Percentiles rank a stretch among this genome's conserved stretches.
Conservation (phyloP, 2,797 vertebrate species). For the Sebastiscus tertius region DNA sequence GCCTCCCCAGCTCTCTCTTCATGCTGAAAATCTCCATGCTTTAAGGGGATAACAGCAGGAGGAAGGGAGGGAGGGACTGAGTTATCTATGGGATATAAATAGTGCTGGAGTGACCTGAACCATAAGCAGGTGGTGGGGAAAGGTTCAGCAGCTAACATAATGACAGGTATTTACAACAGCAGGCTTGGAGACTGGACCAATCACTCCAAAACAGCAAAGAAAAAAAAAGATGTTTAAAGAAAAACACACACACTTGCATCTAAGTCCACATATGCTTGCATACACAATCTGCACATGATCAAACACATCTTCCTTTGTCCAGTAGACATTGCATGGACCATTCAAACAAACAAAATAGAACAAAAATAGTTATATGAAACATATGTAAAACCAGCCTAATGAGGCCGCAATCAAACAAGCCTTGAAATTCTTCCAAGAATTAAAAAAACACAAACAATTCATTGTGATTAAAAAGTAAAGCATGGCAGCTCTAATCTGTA, state of each 20-base stretch:
- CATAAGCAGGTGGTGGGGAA: slow-evolving; percentile 12
- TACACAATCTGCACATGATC: background rate
- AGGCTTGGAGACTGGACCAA: background rate
- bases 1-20: background rate
- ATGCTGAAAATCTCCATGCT: slow-evolving; percentile 31
- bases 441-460: slow-evolving; percentile 26
- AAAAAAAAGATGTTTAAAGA: background rate
- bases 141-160: background rate
- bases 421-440: slow-evolving; percentile 9
- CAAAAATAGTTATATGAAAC: background rate
- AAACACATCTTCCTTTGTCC: background rate
- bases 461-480: slow-evolving; percentile 51
- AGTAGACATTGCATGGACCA: background rate
- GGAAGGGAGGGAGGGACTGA: slow-evolving; percentile 7
- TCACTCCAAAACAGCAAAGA: background rate
- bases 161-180: slow-evolving; percentile 3
- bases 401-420: background rate
- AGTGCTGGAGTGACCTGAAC: slow-evolving; percentile 39
- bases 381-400: background rate
- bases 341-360: background rate
- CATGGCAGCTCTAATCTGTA: slow-evolving; percentile 41
- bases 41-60: slow-evolving; percentile 37
- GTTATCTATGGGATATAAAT: slow-evolving; percentile 48
- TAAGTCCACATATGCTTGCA: background rate
- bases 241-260: background rate